phyloP scores from a whole-genome alignment of 1,140 invertebrate species.

The Thaumetopoea pityocampa region DNA sequence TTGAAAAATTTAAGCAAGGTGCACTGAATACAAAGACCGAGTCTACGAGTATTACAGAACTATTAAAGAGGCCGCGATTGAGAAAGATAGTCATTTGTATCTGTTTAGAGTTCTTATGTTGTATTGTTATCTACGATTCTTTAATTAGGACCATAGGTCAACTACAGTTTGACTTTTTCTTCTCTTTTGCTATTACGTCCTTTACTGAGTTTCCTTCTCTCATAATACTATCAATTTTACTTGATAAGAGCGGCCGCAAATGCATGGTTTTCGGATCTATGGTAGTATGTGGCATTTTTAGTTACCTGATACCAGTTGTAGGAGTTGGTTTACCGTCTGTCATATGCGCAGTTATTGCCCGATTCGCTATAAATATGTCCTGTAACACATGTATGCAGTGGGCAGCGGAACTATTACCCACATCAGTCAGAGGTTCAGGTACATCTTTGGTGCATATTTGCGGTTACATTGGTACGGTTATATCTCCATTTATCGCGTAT shows the following conservation, averaged over 20 bases:
- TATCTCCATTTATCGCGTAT: conserved; percentile 55
- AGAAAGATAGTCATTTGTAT: conserved; percentile 44
- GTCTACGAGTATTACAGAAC: conserved; percentile 30
- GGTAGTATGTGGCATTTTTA: conserved; percentile 37
- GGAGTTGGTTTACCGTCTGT: conserved; percentile 41
- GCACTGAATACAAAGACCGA: conserved; percentile 23
- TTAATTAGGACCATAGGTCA: conserved; percentile 48
- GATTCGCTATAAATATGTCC: conserved; percentile 52
- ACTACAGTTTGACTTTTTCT: conserved; percentile 50
- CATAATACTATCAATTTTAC: conserved; percentile 42
- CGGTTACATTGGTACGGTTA: conserved; percentile 55
- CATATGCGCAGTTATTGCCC: conserved; percentile 45
- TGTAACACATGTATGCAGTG: conserved; percentile 46
- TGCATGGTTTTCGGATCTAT: conserved; percentile 35
- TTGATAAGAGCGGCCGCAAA: conserved; percentile 53
- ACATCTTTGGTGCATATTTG: conserved; percentile 78
- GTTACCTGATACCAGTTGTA: conserved; percentile 39
- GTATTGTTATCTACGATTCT: conserved; percentile 45
- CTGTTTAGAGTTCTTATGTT: conserved; percentile 48
- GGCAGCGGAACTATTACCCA: conserved; percentile 73
- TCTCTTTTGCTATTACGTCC: conserved; percentile 54
- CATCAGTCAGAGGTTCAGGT: conserved; percentile 80
- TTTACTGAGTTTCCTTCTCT: conserved; percentile 58
- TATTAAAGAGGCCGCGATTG: conserved; percentile 41
- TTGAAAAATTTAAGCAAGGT: conserved; percentile 47